These are phyloP conservation scores for Formica exsecta DNA, from an alignment of 1,140 invertebrate genomes.

Conservation along the genomic window DNA sequence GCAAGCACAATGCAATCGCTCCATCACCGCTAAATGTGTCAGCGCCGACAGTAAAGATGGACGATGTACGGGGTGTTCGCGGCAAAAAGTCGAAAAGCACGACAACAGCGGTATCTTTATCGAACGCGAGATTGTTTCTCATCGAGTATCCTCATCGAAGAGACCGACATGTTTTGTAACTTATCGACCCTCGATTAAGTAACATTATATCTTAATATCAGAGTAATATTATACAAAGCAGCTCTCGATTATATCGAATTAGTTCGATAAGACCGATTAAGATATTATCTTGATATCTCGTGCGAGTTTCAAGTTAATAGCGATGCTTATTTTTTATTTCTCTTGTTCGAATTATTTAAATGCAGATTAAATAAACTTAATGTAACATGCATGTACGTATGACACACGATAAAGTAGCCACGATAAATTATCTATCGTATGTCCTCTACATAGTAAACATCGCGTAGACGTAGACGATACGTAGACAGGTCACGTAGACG, in stretches of 20 bases:
- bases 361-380: slow-evolving; percentile 27
- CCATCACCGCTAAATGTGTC: slow-evolving; percentile 56
- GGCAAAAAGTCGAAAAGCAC: slow-evolving; percentile 19
- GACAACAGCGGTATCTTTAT: slow-evolving; percentile 34
- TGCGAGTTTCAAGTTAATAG: slow-evolving; percentile 12
- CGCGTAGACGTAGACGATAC: neutral
- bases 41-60: slow-evolving; percentile 50
- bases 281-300: slow-evolving; percentile 33
- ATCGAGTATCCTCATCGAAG: neutral
- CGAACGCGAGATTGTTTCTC: neutral
- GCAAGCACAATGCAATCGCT: slow-evolving; percentile 57
- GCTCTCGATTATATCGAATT: neutral
- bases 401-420: neutral
- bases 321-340: neutral
- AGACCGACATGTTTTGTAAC: slow-evolving; percentile 10
- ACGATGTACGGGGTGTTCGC: slow-evolving; percentile 21
- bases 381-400: neutral
- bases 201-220: slow-evolving; percentile 1
- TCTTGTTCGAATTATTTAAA: slow-evolving; percentile 20
- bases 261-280: slow-evolving; percentile 11
- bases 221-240: neutral
- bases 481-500: slow-evolving; percentile 30
- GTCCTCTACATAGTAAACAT: slow-evolving; percentile 33
- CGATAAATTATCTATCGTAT: slow-evolving; percentile 37
- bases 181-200: slow-evolving; percentile 14